Conservation (phyloP, 2,113 vertebrate species). For the Opisthocomus hoazin region DNA sequence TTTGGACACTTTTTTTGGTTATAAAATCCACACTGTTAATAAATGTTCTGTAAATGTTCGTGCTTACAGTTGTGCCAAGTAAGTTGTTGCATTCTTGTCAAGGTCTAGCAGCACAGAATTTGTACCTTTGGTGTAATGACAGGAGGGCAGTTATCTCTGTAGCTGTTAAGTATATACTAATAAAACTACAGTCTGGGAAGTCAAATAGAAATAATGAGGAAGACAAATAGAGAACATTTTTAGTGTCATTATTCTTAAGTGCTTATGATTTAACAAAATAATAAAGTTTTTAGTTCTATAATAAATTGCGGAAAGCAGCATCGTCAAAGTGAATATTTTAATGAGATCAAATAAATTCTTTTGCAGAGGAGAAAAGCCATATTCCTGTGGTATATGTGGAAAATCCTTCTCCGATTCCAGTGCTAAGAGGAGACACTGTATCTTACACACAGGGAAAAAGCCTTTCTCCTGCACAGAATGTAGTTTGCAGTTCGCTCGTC, state of each 20-base stretch:
- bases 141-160: neutral
- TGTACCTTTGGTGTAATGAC: neutral
- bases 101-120: neutral
- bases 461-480: conserved; percentile 89
- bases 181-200: neutral
- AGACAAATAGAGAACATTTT: neutral
- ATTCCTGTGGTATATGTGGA: conserved; percentile 83
- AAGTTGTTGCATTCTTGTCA: neutral
- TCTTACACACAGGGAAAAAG: conserved; percentile 91
- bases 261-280: neutral
- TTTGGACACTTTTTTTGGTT: neutral
- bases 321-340: neutral
- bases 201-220: neutral
- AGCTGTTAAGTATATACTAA: neutral
- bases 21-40: neutral
- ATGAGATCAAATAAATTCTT: neutral
- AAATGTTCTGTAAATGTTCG: neutral
- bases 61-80: neutral
- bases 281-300: neutral
- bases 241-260: neutral
- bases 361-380: conserved; percentile 94
- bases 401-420: conserved; percentile 95
- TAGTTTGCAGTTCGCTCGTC: conserved; percentile 85
- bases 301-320: neutral
- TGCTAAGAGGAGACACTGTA: conserved; percentile 88